Conservation (phyloP, 2,797 vertebrate species). For the Acrossocheilus fasciatus region DNA sequence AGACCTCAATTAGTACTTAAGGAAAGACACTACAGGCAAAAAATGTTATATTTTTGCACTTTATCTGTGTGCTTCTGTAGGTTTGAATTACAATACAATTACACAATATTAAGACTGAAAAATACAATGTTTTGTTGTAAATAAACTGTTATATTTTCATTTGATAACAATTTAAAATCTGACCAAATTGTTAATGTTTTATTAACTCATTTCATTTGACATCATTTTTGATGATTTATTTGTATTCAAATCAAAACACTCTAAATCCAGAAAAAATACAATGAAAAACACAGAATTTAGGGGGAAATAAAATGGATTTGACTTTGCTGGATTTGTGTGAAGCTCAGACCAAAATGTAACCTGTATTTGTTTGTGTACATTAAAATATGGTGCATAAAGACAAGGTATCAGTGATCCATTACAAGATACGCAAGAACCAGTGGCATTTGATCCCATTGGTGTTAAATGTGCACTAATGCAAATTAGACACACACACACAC, state of each 20-base stretch:
- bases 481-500: not conserved
- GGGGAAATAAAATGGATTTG: not conserved
- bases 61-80: not conserved
- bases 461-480: not conserved
- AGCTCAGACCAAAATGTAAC: not conserved
- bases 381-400: not conserved
- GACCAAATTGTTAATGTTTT: too few species aligned
- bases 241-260: not conserved
- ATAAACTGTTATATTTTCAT: too few species aligned
- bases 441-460: not conserved
- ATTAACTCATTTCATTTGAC: not conserved
- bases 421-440: not conserved
- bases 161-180: too few species aligned
- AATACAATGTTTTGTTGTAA: too few species aligned
- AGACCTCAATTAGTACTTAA: constrained; percentile 24
- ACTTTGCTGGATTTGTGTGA: not conserved
- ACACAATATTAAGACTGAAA: not conserved
- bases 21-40: not conserved
- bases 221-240: not conserved
- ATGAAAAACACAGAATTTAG: not conserved
- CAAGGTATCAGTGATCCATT: not conserved
- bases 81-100: not conserved
- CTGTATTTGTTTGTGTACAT: not conserved
- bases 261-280: not conserved
- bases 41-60: not conserved